A percentile compares a stretch with the other conserved stretches of the same genome.
phyloP scores from a whole-genome alignment of 2,888 invertebrate genomes.

The Heteromurus nitidus region DNA sequence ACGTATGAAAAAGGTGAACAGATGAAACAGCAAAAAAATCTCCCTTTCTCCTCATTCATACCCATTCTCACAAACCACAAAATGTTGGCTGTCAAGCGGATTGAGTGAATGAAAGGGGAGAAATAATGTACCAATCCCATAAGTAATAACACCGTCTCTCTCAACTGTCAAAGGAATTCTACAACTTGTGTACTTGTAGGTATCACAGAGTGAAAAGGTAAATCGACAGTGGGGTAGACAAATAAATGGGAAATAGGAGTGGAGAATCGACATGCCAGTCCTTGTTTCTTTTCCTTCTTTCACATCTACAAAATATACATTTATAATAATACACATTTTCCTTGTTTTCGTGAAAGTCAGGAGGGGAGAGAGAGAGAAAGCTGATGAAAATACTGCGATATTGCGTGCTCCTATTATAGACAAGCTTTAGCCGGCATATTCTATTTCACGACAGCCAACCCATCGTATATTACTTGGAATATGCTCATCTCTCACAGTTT shows the following conservation, averaged over 20 bases:
- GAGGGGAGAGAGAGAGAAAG: conserved; percentile 10
- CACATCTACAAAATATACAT: neutral
- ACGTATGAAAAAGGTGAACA: neutral
- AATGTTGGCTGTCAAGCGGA: neutral
- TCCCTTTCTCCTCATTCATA: neutral
- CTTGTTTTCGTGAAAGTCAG: neutral
- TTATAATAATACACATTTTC: neutral
- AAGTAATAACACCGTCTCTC: conserved; percentile 1
- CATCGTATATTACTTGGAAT: neutral
- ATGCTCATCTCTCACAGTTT: neutral
- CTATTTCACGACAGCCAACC: neutral
- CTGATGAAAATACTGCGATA: conserved; percentile 24
- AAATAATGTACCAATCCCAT: neutral
- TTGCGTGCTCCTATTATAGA: conserved; percentile 6
- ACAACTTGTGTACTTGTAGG: neutral
- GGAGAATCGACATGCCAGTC: neutral
- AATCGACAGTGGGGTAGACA: neutral
- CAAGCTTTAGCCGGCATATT: conserved; percentile 5
- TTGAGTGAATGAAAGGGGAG: neutral
- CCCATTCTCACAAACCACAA: conserved; percentile 8
- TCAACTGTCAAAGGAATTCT: conserved; percentile 19
- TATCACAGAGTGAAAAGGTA: neutral
- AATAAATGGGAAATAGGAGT: neutral
- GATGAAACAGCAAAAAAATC: neutral
- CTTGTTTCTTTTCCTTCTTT: neutral